Percentiles rank a stretch among this genome's conserved stretches.
These are phyloP conservation scores for Halichoeres trimaculatus DNA, from an alignment of 2,113 vertebrate species.

Conservation along the genomic window DNA sequence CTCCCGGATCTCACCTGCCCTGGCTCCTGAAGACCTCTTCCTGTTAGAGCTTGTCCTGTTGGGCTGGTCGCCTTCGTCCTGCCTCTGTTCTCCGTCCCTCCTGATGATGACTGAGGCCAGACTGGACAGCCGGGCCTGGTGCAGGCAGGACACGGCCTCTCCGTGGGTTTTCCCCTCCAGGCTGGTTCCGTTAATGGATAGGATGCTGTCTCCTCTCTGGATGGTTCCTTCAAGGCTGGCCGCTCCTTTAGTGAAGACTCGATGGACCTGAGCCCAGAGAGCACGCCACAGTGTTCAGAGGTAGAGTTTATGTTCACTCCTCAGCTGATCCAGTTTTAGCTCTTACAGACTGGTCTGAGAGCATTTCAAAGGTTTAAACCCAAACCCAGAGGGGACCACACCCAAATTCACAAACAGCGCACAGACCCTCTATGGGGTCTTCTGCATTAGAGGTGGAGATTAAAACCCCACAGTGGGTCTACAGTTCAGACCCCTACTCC, in stretches of 20 bases:
- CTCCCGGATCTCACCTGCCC: slow-evolving; percentile 76
- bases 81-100: slow-evolving; percentile 74
- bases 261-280: slow-evolving; percentile 86
- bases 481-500: no score
- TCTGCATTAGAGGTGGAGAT: no score
- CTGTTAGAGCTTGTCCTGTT: slow-evolving; percentile 69
- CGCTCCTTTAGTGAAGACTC: slow-evolving; percentile 91
- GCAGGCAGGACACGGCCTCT: slow-evolving; percentile 88
- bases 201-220: slow-evolving; percentile 87
- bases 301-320: no score
- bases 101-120: slow-evolving; percentile 87
- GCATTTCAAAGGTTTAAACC: no score
- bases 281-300: neutral
- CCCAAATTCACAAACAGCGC: no score
- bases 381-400: no score
- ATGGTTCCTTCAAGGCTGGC: slow-evolving; percentile 90
- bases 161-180: slow-evolving; percentile 86
- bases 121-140: slow-evolving; percentile 86
- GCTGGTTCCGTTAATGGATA: slow-evolving; percentile 89
- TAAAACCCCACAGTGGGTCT: no score
- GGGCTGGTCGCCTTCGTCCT: slow-evolving; percentile 36
- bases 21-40: slow-evolving; percentile 69
- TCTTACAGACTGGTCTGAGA: no score
- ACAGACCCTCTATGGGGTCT: no score
- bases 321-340: no score